Percentiles rank a stretch among this genome's conserved stretches.
Evolutionary conservation across 2,797 vertebrate species (phyloP).

Genomic region (Brachyrhaphis roseni): DNA sequence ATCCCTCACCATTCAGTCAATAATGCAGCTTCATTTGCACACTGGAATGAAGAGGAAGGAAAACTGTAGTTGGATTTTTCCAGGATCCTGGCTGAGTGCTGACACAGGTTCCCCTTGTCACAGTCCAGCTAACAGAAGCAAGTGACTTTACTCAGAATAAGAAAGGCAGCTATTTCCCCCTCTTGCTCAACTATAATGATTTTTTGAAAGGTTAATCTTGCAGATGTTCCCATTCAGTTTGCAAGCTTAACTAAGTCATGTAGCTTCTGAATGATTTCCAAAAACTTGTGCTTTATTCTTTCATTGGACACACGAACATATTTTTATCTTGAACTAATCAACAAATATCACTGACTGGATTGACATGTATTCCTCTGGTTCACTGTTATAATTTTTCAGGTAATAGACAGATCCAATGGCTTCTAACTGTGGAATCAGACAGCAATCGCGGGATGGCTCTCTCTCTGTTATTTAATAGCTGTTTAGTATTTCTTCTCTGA

Average conservation of each 20-base stretch:
- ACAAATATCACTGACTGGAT: slow-evolving; percentile 41
- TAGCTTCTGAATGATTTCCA: neutral
- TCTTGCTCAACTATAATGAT: slow-evolving; percentile 15
- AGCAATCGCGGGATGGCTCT: neutral
- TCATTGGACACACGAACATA: slow-evolving; percentile 2
- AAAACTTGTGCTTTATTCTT: slow-evolving; percentile 14
- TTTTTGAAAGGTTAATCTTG: slow-evolving; percentile 16
- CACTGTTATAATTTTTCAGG: slow-evolving; percentile 21
- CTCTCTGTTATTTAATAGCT: slow-evolving; percentile 25
- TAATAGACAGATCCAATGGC: neutral
- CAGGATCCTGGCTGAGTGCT: slow-evolving; percentile 78
- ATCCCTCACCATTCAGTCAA: neutral
- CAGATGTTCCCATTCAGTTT: slow-evolving; percentile 3
- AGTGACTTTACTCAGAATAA: slow-evolving; percentile 44
- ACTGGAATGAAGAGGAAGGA: slow-evolving; percentile 73
- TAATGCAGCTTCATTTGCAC: slow-evolving; percentile 35
- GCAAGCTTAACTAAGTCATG: neutral
- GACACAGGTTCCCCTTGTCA: slow-evolving; percentile 76
- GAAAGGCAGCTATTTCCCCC: slow-evolving; percentile 21
- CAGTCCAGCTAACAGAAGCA: slow-evolving; percentile 50
- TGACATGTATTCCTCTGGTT: slow-evolving; percentile 46
- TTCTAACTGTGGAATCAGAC: slow-evolving; percentile 31
- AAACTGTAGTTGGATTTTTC: slow-evolving; percentile 76
- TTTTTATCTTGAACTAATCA: slow-evolving; percentile 40
- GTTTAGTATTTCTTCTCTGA: slow-evolving; percentile 29